Percentiles rank a stretch among this genome's conserved stretches.
These are phyloP conservation scores for Ectropis crepuscularia DNA, from an alignment of 2,888 invertebrate genomes.

Conservation along the genomic window DNA sequence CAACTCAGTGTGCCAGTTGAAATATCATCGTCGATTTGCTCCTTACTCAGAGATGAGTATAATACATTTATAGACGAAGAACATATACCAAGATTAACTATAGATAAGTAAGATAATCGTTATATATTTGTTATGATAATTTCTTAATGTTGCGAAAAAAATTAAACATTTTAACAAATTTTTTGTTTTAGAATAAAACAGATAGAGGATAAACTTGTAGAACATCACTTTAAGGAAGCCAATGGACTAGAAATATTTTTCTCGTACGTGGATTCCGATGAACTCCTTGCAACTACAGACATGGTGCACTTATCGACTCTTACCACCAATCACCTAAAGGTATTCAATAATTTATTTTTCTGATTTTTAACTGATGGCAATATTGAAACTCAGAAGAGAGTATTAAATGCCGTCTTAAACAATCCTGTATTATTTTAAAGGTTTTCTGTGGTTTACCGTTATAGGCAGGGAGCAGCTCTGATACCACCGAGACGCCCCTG, in stretches of 20 bases:
- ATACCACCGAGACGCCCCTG: slow-evolving; percentile 49
- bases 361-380: no score
- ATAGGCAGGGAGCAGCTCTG: slow-evolving; percentile 54
- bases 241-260: slow-evolving; percentile 56
- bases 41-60: slow-evolving; percentile 1
- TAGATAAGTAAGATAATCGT: slow-evolving; percentile 1
- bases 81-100: neutral
- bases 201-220: slow-evolving; percentile 25
- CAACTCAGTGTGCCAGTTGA: neutral
- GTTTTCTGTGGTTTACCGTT: slow-evolving; percentile 37
- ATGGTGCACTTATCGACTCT: slow-evolving; percentile 47
- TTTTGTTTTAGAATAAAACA: slow-evolving; percentile 31
- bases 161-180: neutral
- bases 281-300: slow-evolving; percentile 60
- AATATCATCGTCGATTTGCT: neutral
- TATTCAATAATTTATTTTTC: slow-evolving; percentile 2
- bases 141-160: neutral
- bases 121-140: neutral
- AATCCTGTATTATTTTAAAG: neutral
- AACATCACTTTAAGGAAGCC: slow-evolving; percentile 21
- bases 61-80: slow-evolving; percentile 2
- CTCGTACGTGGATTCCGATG: slow-evolving; percentile 59
- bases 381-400: neutral
- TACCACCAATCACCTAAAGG: slow-evolving; percentile 23
- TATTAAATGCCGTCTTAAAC: no score